Conservation (phyloP, 2,888 invertebrate species). For the Monopis laevigella region DNA sequence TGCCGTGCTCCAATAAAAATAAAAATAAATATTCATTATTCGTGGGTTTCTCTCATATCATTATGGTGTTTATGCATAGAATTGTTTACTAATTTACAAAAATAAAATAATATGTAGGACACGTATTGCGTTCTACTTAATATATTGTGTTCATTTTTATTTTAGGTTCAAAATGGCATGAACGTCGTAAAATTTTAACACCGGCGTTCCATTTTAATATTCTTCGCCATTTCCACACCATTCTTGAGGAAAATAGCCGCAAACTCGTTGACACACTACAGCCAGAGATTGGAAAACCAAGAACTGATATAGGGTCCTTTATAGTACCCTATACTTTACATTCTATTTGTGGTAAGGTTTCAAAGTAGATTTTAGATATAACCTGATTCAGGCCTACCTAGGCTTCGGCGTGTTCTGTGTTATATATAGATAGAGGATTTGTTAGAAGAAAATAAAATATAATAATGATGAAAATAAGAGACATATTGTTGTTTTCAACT, state of each 20-base stretch:
- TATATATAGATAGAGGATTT: no score
- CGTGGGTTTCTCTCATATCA: no score
- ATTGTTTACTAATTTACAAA: not conserved
- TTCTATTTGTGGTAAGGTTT: conserved; percentile 12
- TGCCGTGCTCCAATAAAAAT: no score
- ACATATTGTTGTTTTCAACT: no score
- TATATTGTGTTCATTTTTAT: no score
- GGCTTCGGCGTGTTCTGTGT: no score
- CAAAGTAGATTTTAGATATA: not conserved
- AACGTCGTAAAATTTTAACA: conserved; percentile 12
- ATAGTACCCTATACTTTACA: conserved; percentile 5
- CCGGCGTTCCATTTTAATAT: conserved; percentile 14
- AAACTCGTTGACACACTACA: conserved; percentile 3
- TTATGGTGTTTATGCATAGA: not conserved
- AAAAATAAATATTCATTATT: no score
- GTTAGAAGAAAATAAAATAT: no score
- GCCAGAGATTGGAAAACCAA: conserved; percentile 1
- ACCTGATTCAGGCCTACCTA: no score
- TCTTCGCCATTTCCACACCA: conserved; percentile 8
- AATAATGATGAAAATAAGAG: no score
- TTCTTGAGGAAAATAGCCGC: conserved; percentile 11
- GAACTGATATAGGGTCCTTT: conserved; percentile 5
- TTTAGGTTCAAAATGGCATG: conserved; percentile 12
- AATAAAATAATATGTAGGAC: not conserved
- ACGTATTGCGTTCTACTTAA: no score